Evolutionary conservation across 2,113 vertebrate genomes (phyloP).

Genomic region (Phrynocephalus versicolor): DNA sequence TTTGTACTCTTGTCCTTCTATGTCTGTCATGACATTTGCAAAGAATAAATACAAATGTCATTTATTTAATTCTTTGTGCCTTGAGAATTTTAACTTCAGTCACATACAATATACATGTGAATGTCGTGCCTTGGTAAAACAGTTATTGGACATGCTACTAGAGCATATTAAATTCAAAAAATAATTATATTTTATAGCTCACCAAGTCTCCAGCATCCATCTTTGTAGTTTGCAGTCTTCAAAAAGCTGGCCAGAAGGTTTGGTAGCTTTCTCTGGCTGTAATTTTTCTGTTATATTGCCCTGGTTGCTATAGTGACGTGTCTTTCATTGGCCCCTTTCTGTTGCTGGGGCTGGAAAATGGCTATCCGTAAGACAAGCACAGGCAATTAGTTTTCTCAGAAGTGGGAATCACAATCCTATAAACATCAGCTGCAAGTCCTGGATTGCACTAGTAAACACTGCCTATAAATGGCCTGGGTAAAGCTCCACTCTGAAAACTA

Average conservation of each 20-base stretch:
- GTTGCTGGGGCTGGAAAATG: background rate
- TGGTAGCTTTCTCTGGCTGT: background rate
- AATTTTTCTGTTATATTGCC: background rate
- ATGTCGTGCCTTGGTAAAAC: no score
- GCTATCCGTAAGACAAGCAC: background rate
- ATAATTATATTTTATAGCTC: background rate
- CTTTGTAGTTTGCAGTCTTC: background rate
- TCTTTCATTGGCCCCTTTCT: background rate
- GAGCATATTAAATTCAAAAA: background rate
- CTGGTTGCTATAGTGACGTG: background rate
- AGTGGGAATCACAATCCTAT: background rate
- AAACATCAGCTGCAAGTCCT: background rate
- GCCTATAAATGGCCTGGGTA: background rate
- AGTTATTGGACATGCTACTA: no score
- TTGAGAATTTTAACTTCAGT: background rate
- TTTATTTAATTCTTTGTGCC: background rate
- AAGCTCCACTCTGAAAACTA: background rate
- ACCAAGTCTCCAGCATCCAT: background rate
- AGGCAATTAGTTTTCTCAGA: background rate
- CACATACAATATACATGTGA: background rate
- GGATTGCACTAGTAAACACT: background rate
- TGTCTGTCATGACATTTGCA: background rate
- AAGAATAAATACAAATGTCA: no score
- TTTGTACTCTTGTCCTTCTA: background rate
- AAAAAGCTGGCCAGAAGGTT: background rate